Conservation (phyloP, 2,888 invertebrate genomes). For the Keiferia lycopersicella region DNA sequence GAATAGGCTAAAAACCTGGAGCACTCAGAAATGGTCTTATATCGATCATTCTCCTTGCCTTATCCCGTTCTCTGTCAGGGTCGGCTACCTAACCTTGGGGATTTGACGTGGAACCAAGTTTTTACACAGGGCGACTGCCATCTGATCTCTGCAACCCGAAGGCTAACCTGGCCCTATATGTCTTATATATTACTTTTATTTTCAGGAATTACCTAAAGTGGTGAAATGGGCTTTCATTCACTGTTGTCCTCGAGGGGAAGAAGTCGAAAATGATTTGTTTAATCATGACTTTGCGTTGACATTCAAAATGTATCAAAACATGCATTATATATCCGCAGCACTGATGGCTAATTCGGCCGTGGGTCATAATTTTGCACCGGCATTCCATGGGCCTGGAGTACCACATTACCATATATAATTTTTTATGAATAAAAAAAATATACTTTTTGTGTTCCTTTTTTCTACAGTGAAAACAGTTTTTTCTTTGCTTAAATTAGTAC, state of each 20-base stretch:
- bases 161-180: no score
- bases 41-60: no score
- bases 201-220: conserved; percentile 52
- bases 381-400: background rate
- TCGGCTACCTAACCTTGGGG: no score
- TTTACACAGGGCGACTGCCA: no score
- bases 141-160: no score
- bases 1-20: no score
- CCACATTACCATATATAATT: background rate
- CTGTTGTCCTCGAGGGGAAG: conserved; percentile 61
- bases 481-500: no score
- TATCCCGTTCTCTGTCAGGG: no score
- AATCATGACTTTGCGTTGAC: conserved; percentile 54
- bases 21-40: no score
- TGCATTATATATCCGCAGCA: conserved; percentile 66
- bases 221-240: conserved; percentile 66
- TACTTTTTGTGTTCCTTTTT: background rate
- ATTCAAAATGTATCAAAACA: conserved; percentile 58
- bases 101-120: no score
- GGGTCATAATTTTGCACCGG: conserved; percentile 41
- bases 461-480: no score
- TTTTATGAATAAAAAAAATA: background rate
- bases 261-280: conserved; percentile 59
- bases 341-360: conserved; percentile 58
- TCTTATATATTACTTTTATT: conserved; percentile 22